Base-by-base conservation (phyloP, 2,888 invertebrate species). In the Acrobasis consociella region DNA sequence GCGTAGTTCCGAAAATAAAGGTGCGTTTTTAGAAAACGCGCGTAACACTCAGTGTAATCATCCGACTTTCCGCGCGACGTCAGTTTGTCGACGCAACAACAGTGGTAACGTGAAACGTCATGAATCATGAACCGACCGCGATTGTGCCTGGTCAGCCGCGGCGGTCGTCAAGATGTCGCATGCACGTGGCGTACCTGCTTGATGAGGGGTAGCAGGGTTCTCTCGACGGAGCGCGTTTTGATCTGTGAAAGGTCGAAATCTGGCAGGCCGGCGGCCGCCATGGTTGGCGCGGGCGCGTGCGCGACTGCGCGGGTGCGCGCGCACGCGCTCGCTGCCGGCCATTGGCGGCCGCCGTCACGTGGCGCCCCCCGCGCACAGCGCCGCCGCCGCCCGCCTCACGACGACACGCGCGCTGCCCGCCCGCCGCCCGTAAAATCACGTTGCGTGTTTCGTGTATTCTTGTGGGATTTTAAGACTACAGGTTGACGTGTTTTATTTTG, bases 161-260 rank as follows among this genome's bases (percentile, higher is more conserved):
- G 62, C 58, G 65, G 62, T 59, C 68, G 67, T 56, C 66, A 55
- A 63, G 66, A 60, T 55, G 56, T 69, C 68, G 73, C 77, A 78
- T 78, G 78, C 74, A 77, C 74, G 69, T 69, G 66, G 78, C 88
- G 78, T 95, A 98, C 98, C 97, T 98, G 98, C 91, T 97, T 97
- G 83, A 98, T 96, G 89, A 98, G 95, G 78, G 98, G 98, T 85
- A 98, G 96, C 80, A 98, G 95, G 77, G 97, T 97, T 93, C 97
- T 96, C 94, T 98, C 98, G 93, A 98, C 97, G 91, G 97, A 97
- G 94, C 96, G 97, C 81, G 97, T 98, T 93, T 96, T 96, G 87
- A 98, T 97, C 94, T 97, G 97, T 89, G 97, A 87, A 81, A 93
- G 85, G 83, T 93, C 93, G 82, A 93, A 83, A 78, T 93, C 90